Base-by-base conservation (phyloP, 1,140 invertebrate species). In the Neodiprion lecontei region DNA sequence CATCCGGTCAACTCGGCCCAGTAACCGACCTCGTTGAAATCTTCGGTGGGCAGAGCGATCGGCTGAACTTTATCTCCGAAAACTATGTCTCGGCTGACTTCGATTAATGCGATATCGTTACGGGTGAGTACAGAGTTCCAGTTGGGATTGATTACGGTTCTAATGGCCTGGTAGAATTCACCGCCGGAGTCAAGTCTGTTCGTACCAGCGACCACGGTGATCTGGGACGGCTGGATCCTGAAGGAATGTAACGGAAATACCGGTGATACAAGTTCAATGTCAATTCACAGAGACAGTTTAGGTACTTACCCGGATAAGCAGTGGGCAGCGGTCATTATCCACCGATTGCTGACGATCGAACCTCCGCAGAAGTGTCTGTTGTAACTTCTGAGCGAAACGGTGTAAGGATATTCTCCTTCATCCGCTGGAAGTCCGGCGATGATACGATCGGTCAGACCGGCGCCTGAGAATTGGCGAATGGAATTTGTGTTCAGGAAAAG, bases 281-380 rank as follows among this genome's bases (percentile, higher is more conserved):
- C 28, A 5, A 40, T 40, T 40, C 28, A 40, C 1, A 40, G 28
- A 40, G 28, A 40, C 28, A 40, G 28, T 40, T 2, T 40, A 40
- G 28, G 28, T 40, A 79, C 67, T 67, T 81, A 87, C 86, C 67
- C 61, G 9, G 53, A 17, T 0, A 90, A 78, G 74, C 91, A 92
- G 74, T 92, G 91, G 50, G 90, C 91, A 1, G 91, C 91, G 0
- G 91, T 91, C 3, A 92, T 80, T 47, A 92, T 85, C 76, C 85
- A 90, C 71, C 86, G 83, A 0, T 79, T 75, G 10, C 83, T 85
- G n/a, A 92, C 79, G 3, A 92, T 89, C 1, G 91, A 91, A 14
- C 90, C 91, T 2, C 91, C 91, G 68, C 91, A 92, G 67, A 84
- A 85, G 61, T 90, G 88, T 3, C 84, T 82, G 11, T 88, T 88